phyloP scores from a whole-genome alignment of 2,888 invertebrate species.

The Microplitis deprimator region DNA sequence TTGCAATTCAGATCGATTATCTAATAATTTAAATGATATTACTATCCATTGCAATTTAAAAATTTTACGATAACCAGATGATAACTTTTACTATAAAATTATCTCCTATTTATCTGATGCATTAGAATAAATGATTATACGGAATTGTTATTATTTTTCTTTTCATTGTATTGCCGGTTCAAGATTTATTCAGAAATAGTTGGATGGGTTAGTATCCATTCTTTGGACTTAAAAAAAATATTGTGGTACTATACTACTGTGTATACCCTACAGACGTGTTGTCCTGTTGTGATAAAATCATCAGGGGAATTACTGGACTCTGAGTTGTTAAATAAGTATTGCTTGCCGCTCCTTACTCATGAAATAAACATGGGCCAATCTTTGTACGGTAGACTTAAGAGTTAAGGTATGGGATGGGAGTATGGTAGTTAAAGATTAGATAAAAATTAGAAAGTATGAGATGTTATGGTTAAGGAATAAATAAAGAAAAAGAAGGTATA shows the following conservation, averaged over 20 bases:
- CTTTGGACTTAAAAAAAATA: neutral
- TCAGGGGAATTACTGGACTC: slow-evolving; percentile 1
- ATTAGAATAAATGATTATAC: neutral
- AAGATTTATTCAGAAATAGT: neutral
- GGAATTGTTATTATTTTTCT: neutral
- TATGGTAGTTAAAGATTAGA: neutral
- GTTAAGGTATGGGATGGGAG: neutral
- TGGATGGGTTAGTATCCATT: neutral
- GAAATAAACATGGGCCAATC: slow-evolving; percentile 38
- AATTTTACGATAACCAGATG: too few relatives aligned
- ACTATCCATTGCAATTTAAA: too few relatives aligned
- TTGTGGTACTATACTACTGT: neutral
- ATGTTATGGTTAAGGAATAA: neutral
- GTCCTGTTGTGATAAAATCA: slow-evolving; percentile 11
- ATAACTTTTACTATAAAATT: too few relatives aligned
- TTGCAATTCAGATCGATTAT: too few relatives aligned
- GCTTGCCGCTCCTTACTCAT: slow-evolving; percentile 22
- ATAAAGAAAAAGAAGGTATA: slow-evolving; percentile 1
- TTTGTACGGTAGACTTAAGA: neutral
- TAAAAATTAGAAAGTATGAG: neutral
- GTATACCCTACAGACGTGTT: neutral
- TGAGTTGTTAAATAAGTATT: slow-evolving; percentile 6
- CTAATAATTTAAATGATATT: too few relatives aligned
- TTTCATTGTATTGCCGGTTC: neutral
- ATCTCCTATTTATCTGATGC: neutral